Evolutionary conservation across 2,888 invertebrate genomes (phyloP), one percentile per base, ranked within the genome.

Genomic region (Nomada fucata): DNA sequence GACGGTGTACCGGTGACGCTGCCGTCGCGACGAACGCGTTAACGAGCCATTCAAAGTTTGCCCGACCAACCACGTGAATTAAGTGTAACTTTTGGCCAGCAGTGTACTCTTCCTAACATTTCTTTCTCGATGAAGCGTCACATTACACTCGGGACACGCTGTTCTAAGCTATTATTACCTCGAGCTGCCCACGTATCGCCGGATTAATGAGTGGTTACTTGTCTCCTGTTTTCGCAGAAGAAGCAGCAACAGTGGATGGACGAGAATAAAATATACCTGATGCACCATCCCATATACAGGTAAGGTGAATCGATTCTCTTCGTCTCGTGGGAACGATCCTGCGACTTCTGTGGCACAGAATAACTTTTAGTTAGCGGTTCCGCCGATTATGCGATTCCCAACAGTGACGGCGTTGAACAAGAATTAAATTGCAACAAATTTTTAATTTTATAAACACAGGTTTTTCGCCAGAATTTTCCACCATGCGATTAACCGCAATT

Each of bases 281-380:
- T 98, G 96, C 97, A 98, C 90, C 98, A 99, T 94, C 98, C 98
- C 78, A 97, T 98, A 94, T 98, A 97, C 95, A 97, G 96, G 94
- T 96, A 92, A 88, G 83, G n/a, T 20, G 70, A 72, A 44, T 50
- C 75, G 63, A 26, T 52, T 29, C 42, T 18, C 7, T 36, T 5
- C 53, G 26, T 60, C n/a, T 42, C 70, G 29, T 53, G 65, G 61
- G 57, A 72, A 72, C 67, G 47, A 71, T 67, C 44, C 29, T 52
- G 11, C 59, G 7, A 11, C 36, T 11, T 71, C 59, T 69, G 50
- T 75, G 10, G 20, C 7, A 7, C 18, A 76, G 68, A 55, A 60
- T 64, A 60, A 36, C 64, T 68, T 68, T 61, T n/a, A 69, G 11
- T 55, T 50, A 26, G 4, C 15, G 15, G 29, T 52, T 53, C 18